Evolutionary conservation across 1,140 invertebrate genomes (phyloP).

Genomic region (Acromyrmex heyeri): DNA sequence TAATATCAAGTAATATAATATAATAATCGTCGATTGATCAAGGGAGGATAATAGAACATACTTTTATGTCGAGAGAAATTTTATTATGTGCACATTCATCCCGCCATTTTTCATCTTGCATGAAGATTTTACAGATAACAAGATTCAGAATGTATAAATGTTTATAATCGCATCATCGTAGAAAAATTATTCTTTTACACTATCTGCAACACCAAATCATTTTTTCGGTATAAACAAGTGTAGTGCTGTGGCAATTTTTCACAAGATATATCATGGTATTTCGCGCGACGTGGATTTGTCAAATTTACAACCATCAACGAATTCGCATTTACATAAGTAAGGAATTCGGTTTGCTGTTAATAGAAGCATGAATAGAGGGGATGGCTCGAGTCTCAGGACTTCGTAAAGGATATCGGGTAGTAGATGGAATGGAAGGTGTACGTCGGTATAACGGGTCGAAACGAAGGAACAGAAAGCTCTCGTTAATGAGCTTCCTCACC

Average conservation of each 20-base stretch:
- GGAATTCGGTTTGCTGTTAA: conserved; percentile 71
- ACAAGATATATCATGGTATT: background rate
- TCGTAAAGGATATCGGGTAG: conserved; percentile 71
- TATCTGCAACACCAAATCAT: background rate
- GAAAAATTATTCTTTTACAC: background rate
- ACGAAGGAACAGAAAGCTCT: conserved; percentile 83
- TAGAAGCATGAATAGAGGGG: conserved; percentile 33
- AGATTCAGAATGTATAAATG: background rate
- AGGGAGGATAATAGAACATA: background rate
- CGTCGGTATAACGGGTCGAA: conserved; percentile 63
- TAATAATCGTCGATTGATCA: conserved; percentile 25
- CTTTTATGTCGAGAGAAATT: background rate
- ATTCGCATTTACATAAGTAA: conserved; percentile 81
- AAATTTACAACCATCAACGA: conserved; percentile 72
- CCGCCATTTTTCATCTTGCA: background rate
- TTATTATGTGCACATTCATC: background rate
- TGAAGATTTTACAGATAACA: background rate
- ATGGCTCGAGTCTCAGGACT: conserved; percentile 50
- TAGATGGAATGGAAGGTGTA: conserved; percentile 68
- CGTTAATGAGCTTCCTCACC: conserved; percentile 87
- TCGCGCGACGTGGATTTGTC: conserved; percentile 41
- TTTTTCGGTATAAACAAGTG: background rate
- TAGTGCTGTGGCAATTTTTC: background rate
- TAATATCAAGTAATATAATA: conserved; percentile 16
- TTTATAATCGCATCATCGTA: background rate